Percentiles rank a stretch among this genome's conserved stretches.
Conservation (phyloP, 2,888 invertebrate genomes). For the Xylocampa areola region DNA sequence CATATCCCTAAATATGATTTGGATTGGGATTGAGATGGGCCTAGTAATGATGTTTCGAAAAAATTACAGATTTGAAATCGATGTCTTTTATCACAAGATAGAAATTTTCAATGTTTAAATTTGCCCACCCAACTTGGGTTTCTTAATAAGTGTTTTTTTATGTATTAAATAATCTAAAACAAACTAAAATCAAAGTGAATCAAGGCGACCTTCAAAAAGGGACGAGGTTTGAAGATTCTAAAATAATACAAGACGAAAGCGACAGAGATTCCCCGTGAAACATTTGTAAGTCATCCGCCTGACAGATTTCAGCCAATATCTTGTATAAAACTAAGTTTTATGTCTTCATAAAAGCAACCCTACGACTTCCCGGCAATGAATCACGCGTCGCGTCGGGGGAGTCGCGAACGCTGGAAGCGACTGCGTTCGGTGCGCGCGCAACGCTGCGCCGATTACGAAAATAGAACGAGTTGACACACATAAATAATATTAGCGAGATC, state of each 20-base stretch:
- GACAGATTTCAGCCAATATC: slow-evolving; percentile 53
- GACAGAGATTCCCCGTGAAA: slow-evolving; percentile 21
- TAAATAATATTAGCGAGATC: slow-evolving; percentile 84
- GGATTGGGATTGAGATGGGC: too few species aligned
- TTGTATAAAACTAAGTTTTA: slow-evolving; percentile 68
- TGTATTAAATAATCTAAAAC: slow-evolving; percentile 28
- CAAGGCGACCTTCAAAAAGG: too few species aligned
- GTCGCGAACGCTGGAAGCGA: slow-evolving; percentile 37
- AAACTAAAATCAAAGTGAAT: too few species aligned
- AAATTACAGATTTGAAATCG: too few species aligned
- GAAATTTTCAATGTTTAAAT: too few species aligned
- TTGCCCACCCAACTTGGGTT: too few species aligned
- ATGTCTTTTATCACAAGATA: too few species aligned
- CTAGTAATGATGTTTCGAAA: too few species aligned
- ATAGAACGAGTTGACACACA: slow-evolving; percentile 88
- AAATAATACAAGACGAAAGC: slow-evolving; percentile 34
- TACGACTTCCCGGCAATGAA: slow-evolving; percentile 77
- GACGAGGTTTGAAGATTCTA: too few species aligned
- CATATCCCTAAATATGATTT: too few species aligned
- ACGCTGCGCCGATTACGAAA: slow-evolving; percentile 76
- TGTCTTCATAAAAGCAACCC: slow-evolving; percentile 61
- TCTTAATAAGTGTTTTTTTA: too few species aligned
- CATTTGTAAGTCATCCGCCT: slow-evolving; percentile 36
- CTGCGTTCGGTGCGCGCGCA: slow-evolving; percentile 44
- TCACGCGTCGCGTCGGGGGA: slow-evolving; percentile 62